Evolutionary conservation across 1,140 invertebrate species (phyloP).

Genomic region (Phortica variegata): DNA sequence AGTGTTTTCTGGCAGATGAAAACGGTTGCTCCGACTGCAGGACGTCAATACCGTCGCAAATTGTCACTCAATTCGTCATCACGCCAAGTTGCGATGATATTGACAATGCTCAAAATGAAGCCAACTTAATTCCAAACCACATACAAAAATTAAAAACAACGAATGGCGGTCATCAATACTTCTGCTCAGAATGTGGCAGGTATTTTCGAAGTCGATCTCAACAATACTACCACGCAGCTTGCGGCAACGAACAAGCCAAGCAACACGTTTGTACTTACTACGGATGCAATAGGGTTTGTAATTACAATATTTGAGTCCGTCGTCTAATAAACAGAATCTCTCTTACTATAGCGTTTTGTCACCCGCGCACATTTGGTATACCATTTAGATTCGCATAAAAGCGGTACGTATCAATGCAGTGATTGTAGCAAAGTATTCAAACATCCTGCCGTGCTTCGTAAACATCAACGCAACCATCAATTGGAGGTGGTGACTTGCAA

Average conservation of each 20-base stretch:
- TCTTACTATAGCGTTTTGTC: conserved; percentile 29
- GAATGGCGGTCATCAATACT: conserved; percentile 45
- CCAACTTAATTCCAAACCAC: not conserved
- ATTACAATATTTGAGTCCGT: not conserved
- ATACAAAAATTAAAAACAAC: conserved; percentile 14
- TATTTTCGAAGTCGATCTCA: conserved; percentile 60
- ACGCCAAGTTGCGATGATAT: too few relatives aligned
- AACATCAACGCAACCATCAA: conserved; percentile 28
- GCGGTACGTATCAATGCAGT: conserved; percentile 13
- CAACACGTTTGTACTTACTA: conserved; percentile 32
- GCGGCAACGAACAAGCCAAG: conserved; percentile 39
- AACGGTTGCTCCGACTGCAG: conserved; percentile 55
- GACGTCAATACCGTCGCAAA: not conserved
- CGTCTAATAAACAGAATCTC: not conserved
- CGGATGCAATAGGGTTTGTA: not conserved
- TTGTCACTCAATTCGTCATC: not conserved
- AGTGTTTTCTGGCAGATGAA: conserved; percentile 59
- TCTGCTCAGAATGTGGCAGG: conserved; percentile 61
- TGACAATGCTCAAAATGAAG: too few relatives aligned
- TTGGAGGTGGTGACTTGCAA: conserved; percentile 13
- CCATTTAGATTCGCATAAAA: conserved; percentile 32
- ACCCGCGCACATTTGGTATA: conserved; percentile 43
- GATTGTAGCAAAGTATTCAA: conserved; percentile 27
- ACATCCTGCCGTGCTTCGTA: conserved; percentile 22
- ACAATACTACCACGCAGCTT: conserved; percentile 61